Conservation (phyloP, 2,113 vertebrate genomes). For the Hemicordylus capensis region DNA sequence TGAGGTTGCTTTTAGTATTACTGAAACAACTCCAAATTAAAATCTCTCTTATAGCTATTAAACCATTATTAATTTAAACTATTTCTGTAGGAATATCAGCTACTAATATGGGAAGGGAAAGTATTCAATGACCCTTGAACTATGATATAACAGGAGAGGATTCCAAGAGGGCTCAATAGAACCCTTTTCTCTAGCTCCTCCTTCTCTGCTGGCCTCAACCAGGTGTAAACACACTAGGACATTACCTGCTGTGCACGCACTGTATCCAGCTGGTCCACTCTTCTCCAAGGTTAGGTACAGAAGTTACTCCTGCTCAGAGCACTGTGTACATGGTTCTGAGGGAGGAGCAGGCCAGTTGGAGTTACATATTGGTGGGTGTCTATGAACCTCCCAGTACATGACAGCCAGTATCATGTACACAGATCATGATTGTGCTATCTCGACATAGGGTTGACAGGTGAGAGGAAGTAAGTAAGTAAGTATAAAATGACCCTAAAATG, state of each 20-base stretch:
- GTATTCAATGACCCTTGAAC: neutral
- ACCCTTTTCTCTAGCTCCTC: neutral
- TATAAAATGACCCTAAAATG: no score
- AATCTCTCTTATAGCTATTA: neutral
- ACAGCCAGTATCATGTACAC: no score
- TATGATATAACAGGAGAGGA: neutral
- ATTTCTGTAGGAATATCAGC: no score
- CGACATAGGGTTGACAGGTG: neutral
- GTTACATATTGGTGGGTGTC: neutral
- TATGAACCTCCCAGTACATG: neutral
- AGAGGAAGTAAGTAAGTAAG: neutral
- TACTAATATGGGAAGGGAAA: neutral
- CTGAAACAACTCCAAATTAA: conserved; percentile 11
- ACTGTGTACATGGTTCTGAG: neutral
- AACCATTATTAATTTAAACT: no score
- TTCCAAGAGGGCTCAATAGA: neutral
- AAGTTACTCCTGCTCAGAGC: neutral
- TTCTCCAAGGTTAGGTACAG: neutral
- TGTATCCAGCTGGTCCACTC: no score
- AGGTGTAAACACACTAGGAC: neutral
- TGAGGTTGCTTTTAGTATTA: conserved; percentile 20
- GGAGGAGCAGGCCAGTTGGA: neutral
- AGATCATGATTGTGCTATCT: neutral
- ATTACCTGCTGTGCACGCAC: neutral
- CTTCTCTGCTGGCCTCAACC: neutral